Conservation (phyloP, 2,797 vertebrate genomes). For the Percopsis omiscomaycus region DNA sequence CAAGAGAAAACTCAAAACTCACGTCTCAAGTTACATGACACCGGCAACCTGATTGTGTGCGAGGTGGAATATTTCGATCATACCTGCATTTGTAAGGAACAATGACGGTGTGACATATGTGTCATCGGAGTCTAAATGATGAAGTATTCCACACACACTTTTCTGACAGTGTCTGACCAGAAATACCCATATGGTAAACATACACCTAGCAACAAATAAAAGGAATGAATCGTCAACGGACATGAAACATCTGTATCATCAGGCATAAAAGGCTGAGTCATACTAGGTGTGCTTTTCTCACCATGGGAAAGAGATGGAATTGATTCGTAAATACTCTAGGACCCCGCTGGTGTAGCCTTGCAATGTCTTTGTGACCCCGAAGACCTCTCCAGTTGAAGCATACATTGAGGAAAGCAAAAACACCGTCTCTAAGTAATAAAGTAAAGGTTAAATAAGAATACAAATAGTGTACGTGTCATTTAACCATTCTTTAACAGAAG, state of each 20-base stretch:
- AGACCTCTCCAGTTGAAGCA: slow-evolving; percentile 79
- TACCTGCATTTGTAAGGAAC: slow-evolving; percentile 75
- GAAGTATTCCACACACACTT: slow-evolving; percentile 68
- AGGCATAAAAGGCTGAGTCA: neutral
- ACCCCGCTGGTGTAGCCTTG: slow-evolving; percentile 45
- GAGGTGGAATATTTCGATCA: neutral
- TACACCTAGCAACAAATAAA: slow-evolving; percentile 63
- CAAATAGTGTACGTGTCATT: too few species aligned
- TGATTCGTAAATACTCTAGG: slow-evolving; percentile 71
- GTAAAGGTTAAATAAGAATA: neutral
- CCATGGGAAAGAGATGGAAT: slow-evolving; percentile 69
- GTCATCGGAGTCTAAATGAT: slow-evolving; percentile 68
- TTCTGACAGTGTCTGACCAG: slow-evolving; percentile 62
- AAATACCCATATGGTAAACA: slow-evolving; percentile 77
- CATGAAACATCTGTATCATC: neutral
- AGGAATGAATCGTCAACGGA: neutral
- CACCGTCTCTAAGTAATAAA: slow-evolving; percentile 64
- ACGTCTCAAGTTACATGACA: neutral
- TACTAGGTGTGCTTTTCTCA: slow-evolving; percentile 40
- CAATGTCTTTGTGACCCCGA: slow-evolving; percentile 75
- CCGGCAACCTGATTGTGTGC: neutral
- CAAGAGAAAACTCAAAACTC: neutral
- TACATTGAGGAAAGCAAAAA: slow-evolving; percentile 74
- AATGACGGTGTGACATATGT: slow-evolving; percentile 72
- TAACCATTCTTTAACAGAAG: too few species aligned